phyloP scores from a whole-genome alignment of 2,113 vertebrate species.

The Alces alces region DNA sequence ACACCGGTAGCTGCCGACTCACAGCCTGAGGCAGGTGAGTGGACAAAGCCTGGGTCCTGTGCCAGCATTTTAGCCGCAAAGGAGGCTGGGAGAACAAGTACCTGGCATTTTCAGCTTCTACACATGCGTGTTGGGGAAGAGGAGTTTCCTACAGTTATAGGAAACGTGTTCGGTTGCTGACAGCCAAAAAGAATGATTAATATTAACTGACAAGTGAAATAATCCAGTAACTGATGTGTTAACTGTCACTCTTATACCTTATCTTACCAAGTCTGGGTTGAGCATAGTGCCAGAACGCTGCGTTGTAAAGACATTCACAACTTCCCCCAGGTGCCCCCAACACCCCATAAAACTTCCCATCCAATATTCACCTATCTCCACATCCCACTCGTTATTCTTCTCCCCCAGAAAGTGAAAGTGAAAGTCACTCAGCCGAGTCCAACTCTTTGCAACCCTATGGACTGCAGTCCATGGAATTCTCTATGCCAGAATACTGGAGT shows the following conservation, averaged over 20 bases:
- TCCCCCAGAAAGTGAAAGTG: background rate
- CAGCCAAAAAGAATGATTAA: background rate
- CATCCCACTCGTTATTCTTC: background rate
- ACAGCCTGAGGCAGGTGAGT: background rate
- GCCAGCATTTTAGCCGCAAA: background rate
- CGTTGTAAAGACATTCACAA: background rate
- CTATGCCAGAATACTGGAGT: background rate
- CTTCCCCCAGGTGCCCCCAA: accelerated
- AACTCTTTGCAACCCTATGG: background rate
- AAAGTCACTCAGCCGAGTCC: background rate
- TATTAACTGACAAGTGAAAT: background rate
- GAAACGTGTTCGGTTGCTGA: background rate
- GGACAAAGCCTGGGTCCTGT: background rate
- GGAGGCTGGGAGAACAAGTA: background rate
- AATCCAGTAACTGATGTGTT: background rate
- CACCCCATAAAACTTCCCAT: background rate
- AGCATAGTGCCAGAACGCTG: background rate
- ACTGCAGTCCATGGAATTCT: background rate
- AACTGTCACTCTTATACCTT: background rate
- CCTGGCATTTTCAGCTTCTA: background rate
- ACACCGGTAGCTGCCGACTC: background rate
- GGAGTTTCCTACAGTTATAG: background rate
- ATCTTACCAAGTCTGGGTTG: background rate
- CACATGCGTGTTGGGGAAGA: background rate
- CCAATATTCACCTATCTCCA: background rate